These are phyloP conservation scores for Bufotes viridis DNA, from an alignment of 2,797 vertebrate species.

Conservation along the genomic window DNA sequence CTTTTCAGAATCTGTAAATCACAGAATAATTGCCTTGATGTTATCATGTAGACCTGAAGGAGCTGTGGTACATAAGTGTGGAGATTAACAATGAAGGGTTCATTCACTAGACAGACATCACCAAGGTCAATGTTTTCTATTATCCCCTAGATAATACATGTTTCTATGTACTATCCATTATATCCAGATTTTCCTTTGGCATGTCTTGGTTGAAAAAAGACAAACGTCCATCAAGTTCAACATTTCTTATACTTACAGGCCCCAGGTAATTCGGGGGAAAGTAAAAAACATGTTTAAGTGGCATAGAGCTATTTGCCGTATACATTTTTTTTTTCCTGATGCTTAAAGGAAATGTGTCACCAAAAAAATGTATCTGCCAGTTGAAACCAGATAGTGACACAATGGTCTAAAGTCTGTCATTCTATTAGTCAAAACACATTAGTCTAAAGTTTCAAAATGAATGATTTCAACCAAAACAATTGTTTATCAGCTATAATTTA, in stretches of 20 bases:
- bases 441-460: too few relatives aligned
- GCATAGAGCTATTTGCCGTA: neutral
- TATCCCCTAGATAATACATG: neutral
- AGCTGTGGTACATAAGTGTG: neutral
- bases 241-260: neutral
- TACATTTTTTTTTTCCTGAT: too few relatives aligned
- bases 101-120: neutral
- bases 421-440: too few relatives aligned
- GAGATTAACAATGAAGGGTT: neutral
- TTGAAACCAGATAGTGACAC: too few relatives aligned
- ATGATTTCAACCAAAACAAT: too few relatives aligned
- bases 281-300: neutral
- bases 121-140: neutral
- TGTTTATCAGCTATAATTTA: too few relatives aligned
- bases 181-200: neutral
- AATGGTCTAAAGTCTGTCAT: too few relatives aligned
- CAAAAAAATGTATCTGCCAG: too few relatives aligned
- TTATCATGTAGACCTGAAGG: constrained; percentile 2
- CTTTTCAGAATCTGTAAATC: constrained; percentile 29
- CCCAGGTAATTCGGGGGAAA: neutral
- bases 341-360: too few relatives aligned
- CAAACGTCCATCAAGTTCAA: too few relatives aligned
- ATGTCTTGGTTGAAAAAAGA: neutral
- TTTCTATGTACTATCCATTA: neutral
- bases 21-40: constrained; percentile 8